A percentile compares a stretch with the other conserved stretches of the same genome.
Evolutionary conservation across 2,888 invertebrate genomes (phyloP).

Genomic region (Tubulanus polymorphus): DNA sequence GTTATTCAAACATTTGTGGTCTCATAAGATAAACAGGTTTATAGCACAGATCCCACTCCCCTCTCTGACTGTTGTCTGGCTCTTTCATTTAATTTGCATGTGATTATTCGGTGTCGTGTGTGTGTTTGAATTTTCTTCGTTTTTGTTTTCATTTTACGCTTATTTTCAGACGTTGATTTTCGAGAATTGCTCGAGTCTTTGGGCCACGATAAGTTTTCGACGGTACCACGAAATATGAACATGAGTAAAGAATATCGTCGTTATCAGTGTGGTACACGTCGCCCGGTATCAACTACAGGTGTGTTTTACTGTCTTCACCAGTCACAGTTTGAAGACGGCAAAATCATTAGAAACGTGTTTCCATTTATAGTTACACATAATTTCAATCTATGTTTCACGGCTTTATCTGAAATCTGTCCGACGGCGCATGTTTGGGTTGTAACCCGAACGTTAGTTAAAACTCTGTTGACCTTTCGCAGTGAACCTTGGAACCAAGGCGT

Average conservation of each 20-base stretch:
- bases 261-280: conserved; percentile 26
- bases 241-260: conserved; percentile 29
- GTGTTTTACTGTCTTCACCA: conserved; percentile 1
- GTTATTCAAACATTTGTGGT: too few relatives aligned
- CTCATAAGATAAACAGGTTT: too few relatives aligned
- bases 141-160: conserved; percentile 17
- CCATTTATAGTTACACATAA: not conserved
- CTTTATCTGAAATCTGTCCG: too few relatives aligned
- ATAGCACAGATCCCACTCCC: too few relatives aligned
- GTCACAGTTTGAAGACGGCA: not conserved
- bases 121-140: conserved; percentile 11
- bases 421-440: too few relatives aligned
- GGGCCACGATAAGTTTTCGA: conserved; percentile 41
- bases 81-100: too few relatives aligned
- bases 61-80: too few relatives aligned
- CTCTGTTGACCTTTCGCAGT: too few relatives aligned
- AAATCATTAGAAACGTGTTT: not conserved
- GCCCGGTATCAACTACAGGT: conserved; percentile 45
- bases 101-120: too few relatives aligned
- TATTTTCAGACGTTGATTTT: conserved; percentile 33
- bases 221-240: conserved; percentile 40
- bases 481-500: too few relatives aligned
- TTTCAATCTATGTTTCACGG: too few relatives aligned
- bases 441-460: too few relatives aligned
- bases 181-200: conserved; percentile 19